A percentile compares a stretch with the other conserved stretches of the same genome.
Evolutionary conservation across 2,888 invertebrate species (phyloP).

Genomic region (Acanthosepion pharaonis): DNA sequence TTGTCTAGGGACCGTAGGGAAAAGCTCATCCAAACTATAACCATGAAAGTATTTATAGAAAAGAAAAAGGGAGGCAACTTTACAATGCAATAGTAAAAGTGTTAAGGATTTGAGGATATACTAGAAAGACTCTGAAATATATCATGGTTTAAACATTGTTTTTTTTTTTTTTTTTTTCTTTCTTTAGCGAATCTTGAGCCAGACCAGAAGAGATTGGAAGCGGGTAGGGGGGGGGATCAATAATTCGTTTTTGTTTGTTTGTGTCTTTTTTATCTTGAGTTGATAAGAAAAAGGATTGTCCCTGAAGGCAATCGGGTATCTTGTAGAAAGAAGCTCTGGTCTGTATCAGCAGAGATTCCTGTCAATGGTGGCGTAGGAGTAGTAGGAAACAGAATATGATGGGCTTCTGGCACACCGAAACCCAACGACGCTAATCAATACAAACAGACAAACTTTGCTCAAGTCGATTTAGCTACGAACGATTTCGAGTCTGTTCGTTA

Average conservation of each 20-base stretch:
- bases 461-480: background rate
- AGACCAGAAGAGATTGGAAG: no score
- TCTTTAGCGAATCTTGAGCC: no score
- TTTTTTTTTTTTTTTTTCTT: background rate
- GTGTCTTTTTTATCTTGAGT: background rate
- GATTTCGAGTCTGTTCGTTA: background rate
- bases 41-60: no score
- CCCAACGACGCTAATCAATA: background rate
- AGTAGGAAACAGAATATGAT: background rate
- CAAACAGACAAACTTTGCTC: background rate
- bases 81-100: no score
- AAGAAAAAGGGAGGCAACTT: no score
- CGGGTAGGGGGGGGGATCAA: background rate
- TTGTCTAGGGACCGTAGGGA: no score
- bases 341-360: background rate
- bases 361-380: background rate
- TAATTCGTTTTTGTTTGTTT: background rate
- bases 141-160: background rate
- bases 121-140: background rate
- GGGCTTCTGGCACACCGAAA: background rate
- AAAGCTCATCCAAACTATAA: no score
- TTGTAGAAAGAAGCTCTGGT: background rate
- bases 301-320: constrained; percentile 20
- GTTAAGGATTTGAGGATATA: background rate
- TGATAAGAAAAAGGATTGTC: background rate